Evolutionary conservation across 2,888 invertebrate genomes (phyloP), one percentile per base, ranked within the genome.

Genomic region (Crocallis elinguaria): DNA sequence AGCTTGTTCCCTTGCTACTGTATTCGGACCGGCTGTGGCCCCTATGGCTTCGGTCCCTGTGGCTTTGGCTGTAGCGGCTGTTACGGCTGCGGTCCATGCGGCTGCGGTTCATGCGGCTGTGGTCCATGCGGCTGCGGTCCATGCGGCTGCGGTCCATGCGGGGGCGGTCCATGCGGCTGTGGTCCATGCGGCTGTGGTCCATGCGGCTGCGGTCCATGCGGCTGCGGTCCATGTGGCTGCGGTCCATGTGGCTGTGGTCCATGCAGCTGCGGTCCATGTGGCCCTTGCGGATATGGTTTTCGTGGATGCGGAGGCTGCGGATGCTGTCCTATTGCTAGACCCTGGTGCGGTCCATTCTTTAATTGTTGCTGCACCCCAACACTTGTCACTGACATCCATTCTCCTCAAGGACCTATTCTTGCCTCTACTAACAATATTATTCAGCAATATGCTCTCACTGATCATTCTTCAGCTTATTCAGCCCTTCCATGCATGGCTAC

Each of bases 301-400:
- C n/a, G n/a, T n/a, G n/a, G n/a, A n/a, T n/a, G n/a, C n/a, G 11
- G 1, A 1, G 30, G 30, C 13, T 30, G 30, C 5, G 30, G 30
- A 1, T 29, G 12, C n/a, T n/a, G n/a, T n/a, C n/a, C n/a, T n/a
- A n/a, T n/a, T 25, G 8, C 0, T 37, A 27, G 12, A 6, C 39
- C 32, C 6, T 33, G 51, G 48, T 2, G 9, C 32, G 5, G 19
- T 52, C 9, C 35, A 62, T 30, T 32, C 60, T 11, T 51, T 58
- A 3, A 51, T 60, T n/a, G 46, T 49, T 38, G 42, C 43, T 23
- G 32, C 21, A 3, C 7, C 1, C 43, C 33, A 23, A 43, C 43
- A 5, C 43, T 14, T 14, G 14, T 23, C 9, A 16, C n/a, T 7
- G 21, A 14, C 14, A 2, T 32, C 6, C 7, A 12, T 30, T 9